Evolutionary conservation across 2,797 vertebrate species (phyloP), one percentile per base, ranked within the genome.

Genomic region (Crotalus adamanteus): DNA sequence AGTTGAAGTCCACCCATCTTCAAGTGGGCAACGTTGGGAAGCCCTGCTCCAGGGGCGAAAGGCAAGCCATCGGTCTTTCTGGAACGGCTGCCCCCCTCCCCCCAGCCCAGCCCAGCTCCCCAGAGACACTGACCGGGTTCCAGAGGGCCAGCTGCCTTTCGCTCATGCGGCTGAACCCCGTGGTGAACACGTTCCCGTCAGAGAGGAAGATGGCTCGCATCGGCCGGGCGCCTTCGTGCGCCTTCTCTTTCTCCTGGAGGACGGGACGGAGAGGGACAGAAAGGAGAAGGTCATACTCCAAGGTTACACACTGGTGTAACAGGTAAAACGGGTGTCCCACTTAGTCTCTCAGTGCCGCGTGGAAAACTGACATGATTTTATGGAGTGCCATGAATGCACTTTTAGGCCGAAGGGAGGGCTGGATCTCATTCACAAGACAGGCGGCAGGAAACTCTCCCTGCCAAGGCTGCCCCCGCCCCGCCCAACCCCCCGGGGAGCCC

Each of bases 131-230:
- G 97, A 99, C 99, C 59, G 96, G 97, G 94, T 99, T 99, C 99
- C 99, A 99, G 91, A 99, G 98, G 0, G 98, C 98, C 1, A 99
- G 97, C 95, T 99, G 99, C 94, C 99, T 97, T 95, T 99, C 99
- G 0, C 99, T 99, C 99, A 99, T 99, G 96, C 99, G 99, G 95
- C 99, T 99, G 97, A 99, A 99, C 4, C 99, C 99, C 0, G 99
- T 99, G 86, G 99, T 99, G 96, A 99, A 99, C 96, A 99, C 95
- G 5, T 99, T 99, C n/a, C 98, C 99, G 0, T 99, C 98, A 0
- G 98, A 94, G 31, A 99, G 97, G 96, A 99, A 99, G 96, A 99
- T 99, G 96, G 99, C 99, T 91, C 99, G 97, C 98, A 99, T 99
- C 61, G 99, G 99, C 16, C 99, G 97, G 1, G 98, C 98, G 0